Base-by-base conservation (phyloP, 1,140 invertebrate genomes). In the Halictus rubicundus region DNA sequence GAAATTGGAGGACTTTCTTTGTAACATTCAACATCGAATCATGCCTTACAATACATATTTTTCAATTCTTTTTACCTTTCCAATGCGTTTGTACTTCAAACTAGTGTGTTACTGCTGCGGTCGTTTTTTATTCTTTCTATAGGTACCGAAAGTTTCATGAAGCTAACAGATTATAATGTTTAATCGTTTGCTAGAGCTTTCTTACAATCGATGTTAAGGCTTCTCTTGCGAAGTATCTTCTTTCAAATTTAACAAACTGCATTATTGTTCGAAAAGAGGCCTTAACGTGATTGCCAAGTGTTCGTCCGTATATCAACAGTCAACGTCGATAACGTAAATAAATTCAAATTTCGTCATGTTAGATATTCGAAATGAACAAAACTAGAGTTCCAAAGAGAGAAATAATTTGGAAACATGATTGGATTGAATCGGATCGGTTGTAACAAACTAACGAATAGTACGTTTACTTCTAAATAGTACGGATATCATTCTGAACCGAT, bases 51-150 rank as follows among this genome's bases (percentile, higher is more conserved):
- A 78, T 14, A 52, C 16, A 52, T 69, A 32, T 64, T 65, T 65
- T n/a, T n/a, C 54, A 57, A 57, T 57, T 21, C 49, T 52, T 71
- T 46, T 7, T 46, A 12, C n/a, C 39, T 25, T 57, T 39, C 68
- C 64, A 57, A 59, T 49, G 23, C 37, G 52, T 59, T 84, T 83
- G 70, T 83, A 80, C 23, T 60, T 32, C 32, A 66, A 64, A 23
- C 68, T 57, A 78, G 4, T 64, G 16, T 63, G 42, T 49, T 77
- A 52, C 19, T 63, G 32, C 19, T 64, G 25, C 61, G n/a, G 9
- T 64, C 63, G 9, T 65, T 2, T 27, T 46, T 12, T 3, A 46
- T 46, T 12, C 21, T 12, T 64, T 57, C 16, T 69, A n/a, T n/a
- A 7, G n/a, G 46, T 49, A 54, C 25, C 16, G 25, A 61, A 69